Evolutionary conservation across 2,797 vertebrate genomes (phyloP).

Genomic region (Gallirallus australis): DNA sequence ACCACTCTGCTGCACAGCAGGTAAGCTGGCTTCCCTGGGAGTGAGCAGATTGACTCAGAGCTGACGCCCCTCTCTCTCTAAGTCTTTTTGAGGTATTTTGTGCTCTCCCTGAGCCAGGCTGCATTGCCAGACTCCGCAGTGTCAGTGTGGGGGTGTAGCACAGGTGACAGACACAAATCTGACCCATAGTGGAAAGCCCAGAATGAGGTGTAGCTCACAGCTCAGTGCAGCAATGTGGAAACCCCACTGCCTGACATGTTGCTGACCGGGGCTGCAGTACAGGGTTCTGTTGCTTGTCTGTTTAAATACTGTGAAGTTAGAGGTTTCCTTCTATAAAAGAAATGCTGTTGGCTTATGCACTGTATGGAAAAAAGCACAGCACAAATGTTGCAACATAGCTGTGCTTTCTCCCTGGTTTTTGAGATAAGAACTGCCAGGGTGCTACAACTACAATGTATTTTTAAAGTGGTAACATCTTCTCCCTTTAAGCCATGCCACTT

Average conservation of each 20-base stretch:
- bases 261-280: neutral
- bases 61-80: neutral
- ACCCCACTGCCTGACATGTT: neutral
- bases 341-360: neutral
- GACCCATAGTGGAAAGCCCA: neutral
- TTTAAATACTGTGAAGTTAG: neutral
- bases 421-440: neutral
- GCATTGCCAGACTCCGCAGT: neutral
- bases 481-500: neutral
- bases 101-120: neutral
- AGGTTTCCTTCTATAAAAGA: neutral
- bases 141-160: rapidly evolving
- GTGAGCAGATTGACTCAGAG: rapidly evolving
- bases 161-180: neutral
- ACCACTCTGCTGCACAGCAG: neutral
- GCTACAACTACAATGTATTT: neutral
- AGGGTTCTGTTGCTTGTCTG: neutral
- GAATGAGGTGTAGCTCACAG: neutral
- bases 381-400: neutral
- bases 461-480: neutral
- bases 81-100: neutral
- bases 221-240: neutral
- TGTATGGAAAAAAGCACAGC: neutral
- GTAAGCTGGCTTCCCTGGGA: neutral
- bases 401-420: neutral